Evolutionary conservation across 2,113 vertebrate species (phyloP), one percentile per base, ranked within the genome.

Genomic region (Vicugna pacos): DNA sequence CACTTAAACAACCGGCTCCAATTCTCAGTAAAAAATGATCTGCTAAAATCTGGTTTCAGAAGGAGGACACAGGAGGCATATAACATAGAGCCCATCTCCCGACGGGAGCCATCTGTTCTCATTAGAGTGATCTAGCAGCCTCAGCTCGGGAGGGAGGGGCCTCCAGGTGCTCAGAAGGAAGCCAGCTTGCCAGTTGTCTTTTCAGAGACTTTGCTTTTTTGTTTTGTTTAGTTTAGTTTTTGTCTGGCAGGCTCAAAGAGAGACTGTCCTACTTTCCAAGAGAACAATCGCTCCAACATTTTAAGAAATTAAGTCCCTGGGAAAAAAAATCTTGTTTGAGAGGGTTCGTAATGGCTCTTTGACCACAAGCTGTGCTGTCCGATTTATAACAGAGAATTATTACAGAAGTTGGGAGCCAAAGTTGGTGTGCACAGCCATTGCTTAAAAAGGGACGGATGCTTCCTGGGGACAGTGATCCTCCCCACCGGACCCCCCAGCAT

Each of bases 281-380:
- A 62, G 94, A 95, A 92, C 46, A 90, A 76, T 89, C 14, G 50
- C 64, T 93, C 75, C 60, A 83, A 89, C 67, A 65, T 84, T 96
- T 96, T 94, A 95, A 96, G 97, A 96, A 97, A 96, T 97, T 96
- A 98, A 97, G 42, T 97, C 93, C 84, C 73, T 15, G 77, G 95
- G 38, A 14, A 64, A 81, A 72, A 87, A 87, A 81, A 90, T 80
- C 82, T 95, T 5, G 1, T 81, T 93, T 6, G 56, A 96, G 94
- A 97, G 89, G 46, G 85, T 52, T 94, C 89, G 70, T 94, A 86
- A 94, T 96, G 95, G 95, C 91, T 96, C 81, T 91, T 95, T 84
- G 97, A 96, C 72, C 48, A 19, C 94, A 92, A 5, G 58, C 93
- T 77, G 93, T 42, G 93, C 77, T 60, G 92, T 75, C 89, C 96